A percentile compares a stretch with the other conserved stretches of the same genome.
These are phyloP conservation scores for Scaptomyza flava DNA, from an alignment of 2,888 invertebrate species.

Conservation along the genomic window DNA sequence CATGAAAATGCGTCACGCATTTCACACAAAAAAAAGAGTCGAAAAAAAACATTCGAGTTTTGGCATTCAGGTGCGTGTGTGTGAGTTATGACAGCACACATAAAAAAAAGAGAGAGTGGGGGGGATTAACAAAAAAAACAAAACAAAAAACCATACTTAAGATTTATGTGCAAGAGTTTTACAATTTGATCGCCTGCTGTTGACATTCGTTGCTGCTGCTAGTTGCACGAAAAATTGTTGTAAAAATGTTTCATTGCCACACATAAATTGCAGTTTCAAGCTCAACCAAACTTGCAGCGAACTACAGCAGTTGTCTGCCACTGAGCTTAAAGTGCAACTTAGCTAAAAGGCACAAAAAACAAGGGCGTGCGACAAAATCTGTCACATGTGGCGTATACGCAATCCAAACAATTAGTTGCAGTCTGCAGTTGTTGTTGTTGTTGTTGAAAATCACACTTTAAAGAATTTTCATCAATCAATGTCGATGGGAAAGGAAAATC, in stretches of 20 bases:
- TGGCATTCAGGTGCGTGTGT: constrained; percentile 30
- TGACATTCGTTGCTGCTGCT: constrained; percentile 69
- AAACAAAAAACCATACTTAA: constrained; percentile 40
- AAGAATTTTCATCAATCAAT: constrained; percentile 76
- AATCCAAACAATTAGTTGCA: constrained; percentile 59
- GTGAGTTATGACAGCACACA: constrained; percentile 65
- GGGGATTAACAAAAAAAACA: background rate
- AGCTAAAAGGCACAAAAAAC: background rate
- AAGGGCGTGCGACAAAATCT: constrained; percentile 10
- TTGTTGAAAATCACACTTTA: constrained; percentile 44
- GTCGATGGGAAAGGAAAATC: constrained; percentile 59
- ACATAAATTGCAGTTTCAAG: constrained; percentile 61
- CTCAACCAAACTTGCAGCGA: constrained; percentile 27
- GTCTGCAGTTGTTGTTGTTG: constrained; percentile 14
- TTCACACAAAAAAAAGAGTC: constrained; percentile 40
- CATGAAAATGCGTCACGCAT: constrained; percentile 73
- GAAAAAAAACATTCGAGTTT: constrained; percentile 18
- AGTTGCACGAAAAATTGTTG: constrained; percentile 56
- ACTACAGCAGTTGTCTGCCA: constrained; percentile 46
- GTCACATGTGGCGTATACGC: constrained; percentile 52
- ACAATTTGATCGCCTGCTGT: constrained; percentile 77
- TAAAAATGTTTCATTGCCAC: constrained; percentile 69
- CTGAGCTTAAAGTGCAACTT: constrained; percentile 57
- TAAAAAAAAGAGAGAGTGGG: constrained; percentile 21
- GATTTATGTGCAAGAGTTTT: constrained; percentile 78